Base-by-base conservation (phyloP, 2,113 vertebrate genomes). In the Engystomops pustulosus region DNA sequence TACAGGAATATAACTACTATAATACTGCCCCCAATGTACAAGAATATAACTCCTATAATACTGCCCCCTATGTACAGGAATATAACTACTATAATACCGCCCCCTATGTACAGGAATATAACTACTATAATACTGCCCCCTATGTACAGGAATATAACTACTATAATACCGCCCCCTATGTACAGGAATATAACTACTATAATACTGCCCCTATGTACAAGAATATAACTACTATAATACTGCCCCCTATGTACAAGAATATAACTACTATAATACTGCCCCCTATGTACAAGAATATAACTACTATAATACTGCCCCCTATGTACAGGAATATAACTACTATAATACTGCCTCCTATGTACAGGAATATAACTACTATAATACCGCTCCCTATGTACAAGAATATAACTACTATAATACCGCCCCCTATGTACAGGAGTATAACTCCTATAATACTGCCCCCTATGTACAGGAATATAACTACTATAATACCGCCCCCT, bases 231-330 rank as follows among this genome's bases (percentile, higher is more conserved):
- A 32, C 60, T 65, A 32, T 65, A 65, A 58, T 65, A 65, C 60
- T 32, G 27, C 27, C 17, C n/a, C 60, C 60, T 65, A 30, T 25
- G 8, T 23, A 58, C 53, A 58, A 58, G 53, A 65, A 65, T 65
- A 65, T 65, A 65, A 65, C 60, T 65, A 65, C 60, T 65, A 65
- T 65, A 65, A 65, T 65, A 65, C 60, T 65, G 60, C 60, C 58
- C 17, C 60, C 60, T 32, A 65, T 65, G 12, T 65, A 65, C 60
- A 65, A 27, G 27, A 32, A 65, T 65, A 65, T 65, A 65, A 65
- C 60, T 65, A 65, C 60, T 65, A 65, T 65, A 65, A 65, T 65
- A 65, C 60, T 65, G 27, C 25, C 58, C 6, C 60, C 60, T 34
- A 34, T 65, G 4, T 65, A 65, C 60, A 65, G 18, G 60, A 65